Evolutionary conservation across 2,113 vertebrate species (phyloP), one percentile per base, ranked within the genome.

Genomic region (Podocnemis expansa): DNA sequence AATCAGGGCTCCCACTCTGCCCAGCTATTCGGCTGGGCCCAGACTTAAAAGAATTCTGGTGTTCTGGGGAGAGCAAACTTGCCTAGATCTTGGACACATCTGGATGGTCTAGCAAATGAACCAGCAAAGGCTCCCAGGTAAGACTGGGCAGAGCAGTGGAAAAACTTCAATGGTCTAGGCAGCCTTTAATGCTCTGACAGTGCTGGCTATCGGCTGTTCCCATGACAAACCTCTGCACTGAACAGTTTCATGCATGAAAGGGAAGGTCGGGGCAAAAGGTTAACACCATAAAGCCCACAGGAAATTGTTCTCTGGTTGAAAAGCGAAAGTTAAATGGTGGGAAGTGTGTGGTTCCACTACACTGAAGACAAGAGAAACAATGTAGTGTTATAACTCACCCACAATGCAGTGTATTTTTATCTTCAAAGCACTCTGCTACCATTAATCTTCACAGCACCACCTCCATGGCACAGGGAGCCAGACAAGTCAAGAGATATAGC

Each of bases 121-220:
- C 9, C 14, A 47, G 34, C 0, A 6, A 1, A 12, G 52, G 7
- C 3, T 2, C 21, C 34, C 84, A 2, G 1, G 0, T 38, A 21
- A 54, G 27, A n/a, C 10, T 29, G 76, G 19, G 17, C 4, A 7
- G 24, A 17, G 91, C 45, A 0, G 1, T 31, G 29, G 8, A 1
- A 8, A 84, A 91, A 80, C n/a, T 2, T 80, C 87, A 4, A 82
- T 73, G 0, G 38, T 80, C 5, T 0, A 17, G 79, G 67, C 82
- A 5, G 52, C 41, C 27, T 52, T 49, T 0, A 0, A n/a, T 0
- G 1, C 75, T 38, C 21, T 8, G 2, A 1, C 24, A 1, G 41
- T 47, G 91, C 34, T 0, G 31, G 34, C 78, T 19, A 22, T 19
- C 41, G 2, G 56, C 78, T 1, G 29, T 0, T 4, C 58, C n/a